These are phyloP conservation scores for Myopa tessellatipennis DNA, from an alignment of 2,888 invertebrate species.

Conservation along the genomic window DNA sequence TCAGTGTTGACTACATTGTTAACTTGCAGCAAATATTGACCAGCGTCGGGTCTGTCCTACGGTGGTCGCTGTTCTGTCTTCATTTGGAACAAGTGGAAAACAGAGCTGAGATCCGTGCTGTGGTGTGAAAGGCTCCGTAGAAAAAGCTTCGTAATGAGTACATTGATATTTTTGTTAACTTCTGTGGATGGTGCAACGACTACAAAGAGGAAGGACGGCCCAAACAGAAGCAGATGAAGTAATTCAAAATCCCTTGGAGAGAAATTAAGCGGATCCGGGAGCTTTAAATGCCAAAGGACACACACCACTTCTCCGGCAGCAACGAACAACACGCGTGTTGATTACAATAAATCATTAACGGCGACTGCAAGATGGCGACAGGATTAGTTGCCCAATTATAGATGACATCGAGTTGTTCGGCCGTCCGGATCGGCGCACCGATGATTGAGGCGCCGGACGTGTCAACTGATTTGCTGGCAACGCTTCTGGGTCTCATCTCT, in stretches of 20 bases:
- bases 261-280: background rate
- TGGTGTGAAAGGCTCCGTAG: too few species aligned
- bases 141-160: too few species aligned
- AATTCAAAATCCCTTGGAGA: background rate
- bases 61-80: background rate
- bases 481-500: background rate
- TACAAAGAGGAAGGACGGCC: background rate
- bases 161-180: background rate
- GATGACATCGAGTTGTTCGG: conserved; percentile 22
- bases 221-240: background rate
- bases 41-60: conserved; percentile 55
- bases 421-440: background rate
- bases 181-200: background rate
- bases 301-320: conserved; percentile 13
- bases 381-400: conserved; percentile 32
- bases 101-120: too few species aligned
- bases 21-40: conserved; percentile 62
- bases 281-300: background rate
- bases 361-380: conserved; percentile 30
- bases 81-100: background rate
- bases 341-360: conserved; percentile 36
- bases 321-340: conserved; percentile 21
- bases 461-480: conserved; percentile 9
- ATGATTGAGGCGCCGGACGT: background rate
- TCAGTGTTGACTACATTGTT: conserved; percentile 46